Base-by-base conservation (phyloP, 2,797 vertebrate species). In the Valencia hispanica region DNA sequence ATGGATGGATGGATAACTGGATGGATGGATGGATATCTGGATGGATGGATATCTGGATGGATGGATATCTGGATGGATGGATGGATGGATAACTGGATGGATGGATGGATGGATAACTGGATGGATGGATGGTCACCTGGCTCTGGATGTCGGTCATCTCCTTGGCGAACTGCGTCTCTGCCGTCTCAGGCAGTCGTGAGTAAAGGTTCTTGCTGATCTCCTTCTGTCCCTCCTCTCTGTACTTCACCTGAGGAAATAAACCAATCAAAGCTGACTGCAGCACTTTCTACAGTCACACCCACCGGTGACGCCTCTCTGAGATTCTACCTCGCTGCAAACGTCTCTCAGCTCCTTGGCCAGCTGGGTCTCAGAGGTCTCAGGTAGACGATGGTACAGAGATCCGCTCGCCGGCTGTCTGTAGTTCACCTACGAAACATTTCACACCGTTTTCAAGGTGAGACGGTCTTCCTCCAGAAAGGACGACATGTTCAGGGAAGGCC, bases 291-390 rank as follows among this genome's bases (percentile, higher is more conserved):
- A 9, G 65, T 10, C 39, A 14, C 39, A 6, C 12, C 63, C 65
- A 15, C 51, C 39, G 7, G 50, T 0, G 11, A 45, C 9, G 11
- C 20, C 1, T 2, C 15, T 5, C 5, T 1, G 47, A 8, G 43
- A 34, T 1, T 22, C 89, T 92, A 99, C 97, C 95, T 97, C 88
- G 78, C 98, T 99, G 95, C 96, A 97, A 63, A 97, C 73, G 57
- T 94, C 93, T 0, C 89, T 93, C 65, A 95, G 91, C 88, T 96
- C 94, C 91, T 94, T 96, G 0, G 97, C 96, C 82, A 96, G 96
- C 79, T 82, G 91, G 0, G 94, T 98, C 86, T 98, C 96, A 18
- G 95, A 93, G 75, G 97, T 98, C 39, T 95, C 96, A 65, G 96
- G 96, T 75, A 98, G 96, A 86, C 90, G 95, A 77, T 96, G 96